Base-by-base conservation (phyloP, 2,888 invertebrate genomes). In the Polylopha cassiicola region DNA sequence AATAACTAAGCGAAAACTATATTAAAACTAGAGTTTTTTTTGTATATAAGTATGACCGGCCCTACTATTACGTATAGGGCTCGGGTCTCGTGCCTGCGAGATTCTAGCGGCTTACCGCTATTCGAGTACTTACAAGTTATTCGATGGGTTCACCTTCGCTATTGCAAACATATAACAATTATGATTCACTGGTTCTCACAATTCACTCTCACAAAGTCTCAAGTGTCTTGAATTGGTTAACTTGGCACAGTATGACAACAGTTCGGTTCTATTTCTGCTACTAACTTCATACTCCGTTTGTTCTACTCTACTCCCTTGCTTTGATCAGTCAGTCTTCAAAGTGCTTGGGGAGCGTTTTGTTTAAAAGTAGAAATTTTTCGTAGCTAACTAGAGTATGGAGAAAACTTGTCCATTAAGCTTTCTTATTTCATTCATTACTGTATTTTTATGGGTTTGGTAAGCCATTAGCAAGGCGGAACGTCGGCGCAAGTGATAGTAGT, bases 401-500 rank as follows among this genome's bases (percentile, higher is more conserved):
- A 26, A 13, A 11, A 13, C 3, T 13, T 13, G 7, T 13, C n/a
- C n/a, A n/a, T n/a, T n/a, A n/a, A n/a, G 22, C 15, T 28, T 27
- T 17, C 9, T 21, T 24, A 16, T 18, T 18, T 11, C 24, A 26
- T 37, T 20, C 16, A 20, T 39, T 20, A 18, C 20, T 31, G 9
- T 15, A 22, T 16, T 7, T 8, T 23, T 15, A 3, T 30, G 3
- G 11, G 8, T 31, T 4, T 2, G 9, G 10, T 20, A 17, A 17
- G 4, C 22, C 14, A 47, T 61, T 77, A 84, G 58, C 85, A 84
- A 13, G 84, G 72, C 14, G 80, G 82, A 15, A 80, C 66, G 48
- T 82, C 76, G 8, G 86, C 86, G 67, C 95, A 95, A 18, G 87
- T 87, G 51, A 91, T 91, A 7, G 87, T 79, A 61, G 90, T 91